Percentiles rank a stretch among this genome's conserved stretches.
These are phyloP conservation scores for Drosophila serrata DNA, from an alignment of 1,140 invertebrate genomes.

Conservation along the genomic window DNA sequence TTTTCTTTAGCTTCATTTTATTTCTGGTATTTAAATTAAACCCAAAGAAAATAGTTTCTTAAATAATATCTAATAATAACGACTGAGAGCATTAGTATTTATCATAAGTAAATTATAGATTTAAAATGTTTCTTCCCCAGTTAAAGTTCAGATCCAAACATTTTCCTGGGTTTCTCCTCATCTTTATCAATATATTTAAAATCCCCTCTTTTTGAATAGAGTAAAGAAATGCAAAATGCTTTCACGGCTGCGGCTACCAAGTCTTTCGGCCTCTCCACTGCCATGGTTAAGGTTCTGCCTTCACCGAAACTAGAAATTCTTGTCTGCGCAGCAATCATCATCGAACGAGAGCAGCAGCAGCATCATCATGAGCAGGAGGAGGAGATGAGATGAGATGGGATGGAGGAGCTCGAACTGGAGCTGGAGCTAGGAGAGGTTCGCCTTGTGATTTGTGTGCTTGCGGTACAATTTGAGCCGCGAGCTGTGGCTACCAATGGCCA, in stretches of 20 bases:
- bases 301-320: slow-evolving; percentile 75
- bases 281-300: slow-evolving; percentile 68
- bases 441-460: slow-evolving; percentile 79
- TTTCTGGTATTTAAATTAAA: background rate
- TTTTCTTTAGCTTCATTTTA: background rate
- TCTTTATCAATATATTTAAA: background rate
- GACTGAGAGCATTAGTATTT: background rate
- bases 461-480: slow-evolving; percentile 82
- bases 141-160: background rate
- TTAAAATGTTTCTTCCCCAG: background rate
- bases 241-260: slow-evolving; percentile 56
- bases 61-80: background rate
- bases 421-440: slow-evolving; percentile 50
- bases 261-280: slow-evolving; percentile 46
- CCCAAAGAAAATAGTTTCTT: background rate
- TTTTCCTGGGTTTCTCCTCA: background rate
- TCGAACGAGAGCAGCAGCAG: slow-evolving; percentile 50
- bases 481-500: slow-evolving; percentile 78
- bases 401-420: background rate
- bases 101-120: background rate
- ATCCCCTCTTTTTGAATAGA: slow-evolving; percentile 5
- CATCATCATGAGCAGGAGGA: background rate
- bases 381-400: background rate
- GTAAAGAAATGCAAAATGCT: slow-evolving; percentile 78
- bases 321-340: slow-evolving; percentile 77